phyloP scores from a whole-genome alignment of 2,113 vertebrate genomes.

The Petromus typicus region DNA sequence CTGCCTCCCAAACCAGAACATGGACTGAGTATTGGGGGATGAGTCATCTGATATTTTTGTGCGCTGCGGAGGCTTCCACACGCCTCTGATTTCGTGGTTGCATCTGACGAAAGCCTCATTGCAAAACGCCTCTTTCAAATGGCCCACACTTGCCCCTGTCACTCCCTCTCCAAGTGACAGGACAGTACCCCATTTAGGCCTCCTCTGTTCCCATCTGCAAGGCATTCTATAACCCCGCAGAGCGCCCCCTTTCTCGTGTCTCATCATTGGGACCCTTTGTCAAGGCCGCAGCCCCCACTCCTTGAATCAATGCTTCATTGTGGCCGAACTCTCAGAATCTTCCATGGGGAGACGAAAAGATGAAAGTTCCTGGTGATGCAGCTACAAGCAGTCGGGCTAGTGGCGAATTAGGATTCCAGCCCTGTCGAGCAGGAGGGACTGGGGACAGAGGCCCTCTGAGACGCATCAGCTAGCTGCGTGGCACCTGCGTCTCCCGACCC shows the following conservation, averaged over 20 bases:
- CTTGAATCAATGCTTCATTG: conserved; percentile 87
- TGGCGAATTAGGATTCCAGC: conserved; percentile 88
- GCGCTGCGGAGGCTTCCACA: conserved; percentile 64
- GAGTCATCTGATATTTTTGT: conserved; percentile 71
- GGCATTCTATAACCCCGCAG: conserved; percentile 77
- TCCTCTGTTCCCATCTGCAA: conserved; percentile 79
- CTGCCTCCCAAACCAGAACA: conserved; percentile 68
- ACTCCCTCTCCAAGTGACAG: conserved; percentile 79
- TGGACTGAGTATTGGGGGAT: conserved; percentile 66
- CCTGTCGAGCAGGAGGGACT: conserved; percentile 84
- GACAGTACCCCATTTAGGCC: conserved; percentile 79
- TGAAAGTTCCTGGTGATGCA: conserved; percentile 79
- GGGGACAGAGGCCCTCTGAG: conserved; percentile 89
- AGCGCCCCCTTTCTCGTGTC: conserved; percentile 85
- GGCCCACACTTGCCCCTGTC: conserved; percentile 80
- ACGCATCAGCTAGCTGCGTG: conserved; percentile 84
- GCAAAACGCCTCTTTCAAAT: conserved; percentile 77
- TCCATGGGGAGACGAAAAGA: conserved; percentile 40
- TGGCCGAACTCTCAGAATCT: conserved; percentile 79
- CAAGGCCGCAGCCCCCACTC: conserved; percentile 69
- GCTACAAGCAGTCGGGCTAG: conserved; percentile 80
- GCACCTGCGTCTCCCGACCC: conserved; percentile 90
- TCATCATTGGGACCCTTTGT: conserved; percentile 81
- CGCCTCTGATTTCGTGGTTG: conserved; percentile 64
- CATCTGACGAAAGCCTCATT: conserved; percentile 71